Conservation (phyloP, 2,888 invertebrate genomes). For the Agonopterix arenella region DNA sequence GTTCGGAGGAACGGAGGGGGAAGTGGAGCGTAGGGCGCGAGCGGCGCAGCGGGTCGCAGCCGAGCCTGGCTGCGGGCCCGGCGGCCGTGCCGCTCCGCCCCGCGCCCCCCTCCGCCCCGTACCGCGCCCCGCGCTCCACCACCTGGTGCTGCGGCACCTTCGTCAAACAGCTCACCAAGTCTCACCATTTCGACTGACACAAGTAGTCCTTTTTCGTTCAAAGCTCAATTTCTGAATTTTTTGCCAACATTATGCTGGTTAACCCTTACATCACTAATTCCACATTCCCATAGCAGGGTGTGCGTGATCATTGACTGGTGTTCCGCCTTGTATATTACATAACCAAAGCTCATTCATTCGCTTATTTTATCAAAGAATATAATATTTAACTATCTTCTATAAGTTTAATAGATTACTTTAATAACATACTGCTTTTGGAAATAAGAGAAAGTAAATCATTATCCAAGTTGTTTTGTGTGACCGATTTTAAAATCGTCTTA, state of each 20-base stretch:
- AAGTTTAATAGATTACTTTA: not conserved
- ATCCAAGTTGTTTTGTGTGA: too few relatives aligned
- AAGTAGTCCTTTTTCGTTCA: slow-evolving; percentile 29
- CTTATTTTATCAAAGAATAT: slow-evolving; percentile 17
- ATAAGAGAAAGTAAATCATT: slow-evolving; percentile 5
- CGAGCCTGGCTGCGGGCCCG: slow-evolving; percentile 40
- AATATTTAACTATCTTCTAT: not conserved
- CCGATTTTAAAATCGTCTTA: too few relatives aligned
- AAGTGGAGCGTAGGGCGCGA: slow-evolving; percentile 35
- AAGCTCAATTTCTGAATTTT: slow-evolving; percentile 9
- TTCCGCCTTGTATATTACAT: slow-evolving; percentile 24
- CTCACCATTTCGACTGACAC: slow-evolving; percentile 83
- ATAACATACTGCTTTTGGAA: not conserved
- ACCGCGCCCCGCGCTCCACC: slow-evolving; percentile 77
- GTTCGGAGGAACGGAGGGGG: slow-evolving; percentile 44
- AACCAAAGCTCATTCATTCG: slow-evolving; percentile 47
- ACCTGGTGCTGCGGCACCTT: slow-evolving; percentile 89
- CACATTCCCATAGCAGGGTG: slow-evolving; percentile 22
- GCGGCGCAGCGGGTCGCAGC: slow-evolving; percentile 61
- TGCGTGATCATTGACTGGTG: slow-evolving; percentile 32
- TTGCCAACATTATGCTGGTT: not conserved
- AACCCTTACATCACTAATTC: slow-evolving; percentile 6
- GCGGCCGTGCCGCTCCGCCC: slow-evolving; percentile 12
- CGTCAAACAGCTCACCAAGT: slow-evolving; percentile 86
- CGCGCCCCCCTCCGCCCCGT: slow-evolving; percentile 24